These are phyloP conservation scores for Caloenas nicobarica DNA, from an alignment of 2,113 vertebrate genomes.

Conservation along the genomic window DNA sequence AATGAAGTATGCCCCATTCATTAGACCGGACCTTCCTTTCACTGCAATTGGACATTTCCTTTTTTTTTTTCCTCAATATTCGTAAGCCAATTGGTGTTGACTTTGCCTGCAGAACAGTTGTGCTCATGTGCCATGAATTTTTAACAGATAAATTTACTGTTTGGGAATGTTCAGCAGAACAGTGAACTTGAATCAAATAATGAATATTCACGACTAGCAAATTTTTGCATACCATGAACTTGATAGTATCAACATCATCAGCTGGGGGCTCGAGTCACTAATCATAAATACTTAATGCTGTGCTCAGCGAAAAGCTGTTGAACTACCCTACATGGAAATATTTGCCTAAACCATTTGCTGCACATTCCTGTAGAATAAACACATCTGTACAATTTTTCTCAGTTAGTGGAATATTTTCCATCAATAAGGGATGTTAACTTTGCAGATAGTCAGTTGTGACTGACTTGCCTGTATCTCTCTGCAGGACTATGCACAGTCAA, in stretches of 20 bases:
- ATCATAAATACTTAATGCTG: neutral
- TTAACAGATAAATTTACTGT: neutral
- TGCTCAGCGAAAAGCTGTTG: neutral
- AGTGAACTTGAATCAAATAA: neutral
- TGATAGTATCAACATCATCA: neutral
- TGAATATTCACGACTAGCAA: neutral
- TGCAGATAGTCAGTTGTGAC: neutral
- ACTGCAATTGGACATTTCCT: neutral
- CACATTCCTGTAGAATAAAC: neutral
- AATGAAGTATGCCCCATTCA: neutral
- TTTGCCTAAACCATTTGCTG: conserved; percentile 7
- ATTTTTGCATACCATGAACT: neutral
- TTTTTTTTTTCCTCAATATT: neutral
- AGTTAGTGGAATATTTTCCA: neutral
- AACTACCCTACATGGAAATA: neutral
- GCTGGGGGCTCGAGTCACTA: neutral
- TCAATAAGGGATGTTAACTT: neutral
- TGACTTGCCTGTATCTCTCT: neutral
- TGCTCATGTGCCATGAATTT: neutral
- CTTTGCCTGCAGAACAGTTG: neutral
- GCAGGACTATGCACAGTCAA: neutral
- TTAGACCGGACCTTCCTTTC: neutral
- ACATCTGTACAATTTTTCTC: neutral
- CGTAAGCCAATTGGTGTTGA: neutral
- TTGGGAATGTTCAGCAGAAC: neutral